Percentiles rank a stretch among this genome's conserved stretches.
Evolutionary conservation across 1,140 invertebrate genomes (phyloP).

Genomic region (Ooceraea biroi): DNA sequence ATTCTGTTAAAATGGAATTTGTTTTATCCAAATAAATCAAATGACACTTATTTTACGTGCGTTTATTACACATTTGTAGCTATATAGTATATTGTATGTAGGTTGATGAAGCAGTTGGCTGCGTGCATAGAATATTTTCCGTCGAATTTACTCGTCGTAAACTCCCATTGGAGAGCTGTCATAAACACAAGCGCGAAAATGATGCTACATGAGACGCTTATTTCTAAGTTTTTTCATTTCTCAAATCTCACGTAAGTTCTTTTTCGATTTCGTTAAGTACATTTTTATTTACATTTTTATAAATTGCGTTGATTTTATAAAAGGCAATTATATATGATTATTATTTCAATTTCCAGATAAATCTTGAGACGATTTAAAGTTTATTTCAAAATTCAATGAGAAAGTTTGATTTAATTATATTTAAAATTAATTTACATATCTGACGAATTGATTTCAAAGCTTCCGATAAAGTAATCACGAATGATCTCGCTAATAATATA

Average conservation of each 20-base stretch:
- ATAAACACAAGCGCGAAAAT: slow-evolving; percentile 64
- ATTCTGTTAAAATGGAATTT: not conserved
- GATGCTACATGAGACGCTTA: slow-evolving; percentile 75
- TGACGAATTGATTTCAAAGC: not conserved
- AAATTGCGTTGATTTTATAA: not conserved
- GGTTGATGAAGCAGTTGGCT: slow-evolving; percentile 84
- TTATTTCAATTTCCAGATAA: not conserved
- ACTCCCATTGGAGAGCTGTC: slow-evolving; percentile 74
- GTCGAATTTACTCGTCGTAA: slow-evolving; percentile 82
- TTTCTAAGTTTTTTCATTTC: slow-evolving; percentile 67
- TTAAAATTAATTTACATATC: slow-evolving; percentile 7
- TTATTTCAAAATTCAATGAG: not conserved
- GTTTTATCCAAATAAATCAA: not conserved
- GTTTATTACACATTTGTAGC: slow-evolving; percentile 16
- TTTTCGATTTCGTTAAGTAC: not conserved
- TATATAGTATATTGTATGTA: slow-evolving; percentile 61
- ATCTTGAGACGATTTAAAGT: not conserved
- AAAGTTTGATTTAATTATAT: slow-evolving; percentile 20
- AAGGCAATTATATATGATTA: slow-evolving; percentile 14
- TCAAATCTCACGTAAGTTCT: slow-evolving; percentile 59
- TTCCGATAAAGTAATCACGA: not conserved
- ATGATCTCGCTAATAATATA: not conserved
- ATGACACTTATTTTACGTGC: not conserved
- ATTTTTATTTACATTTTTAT: not conserved
- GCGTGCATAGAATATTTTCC: slow-evolving; percentile 86